Evolutionary conservation across 1,140 invertebrate genomes (phyloP).

Genomic region (Orius insidiosus): DNA sequence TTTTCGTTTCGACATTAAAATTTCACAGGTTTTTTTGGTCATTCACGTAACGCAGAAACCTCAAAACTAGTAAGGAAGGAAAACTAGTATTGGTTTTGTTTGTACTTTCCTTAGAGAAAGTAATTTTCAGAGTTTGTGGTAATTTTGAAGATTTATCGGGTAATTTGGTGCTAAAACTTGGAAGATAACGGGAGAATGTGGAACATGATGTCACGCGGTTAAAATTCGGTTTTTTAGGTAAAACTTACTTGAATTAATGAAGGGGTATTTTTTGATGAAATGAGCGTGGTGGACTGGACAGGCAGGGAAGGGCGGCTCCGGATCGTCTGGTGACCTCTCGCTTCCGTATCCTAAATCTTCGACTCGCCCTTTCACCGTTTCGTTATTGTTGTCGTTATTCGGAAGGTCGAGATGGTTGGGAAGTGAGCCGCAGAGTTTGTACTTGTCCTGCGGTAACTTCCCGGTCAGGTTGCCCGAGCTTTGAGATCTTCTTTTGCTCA

Average conservation of each 20-base stretch:
- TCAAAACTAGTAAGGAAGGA: too few species aligned
- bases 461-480: constrained; percentile 37
- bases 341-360: constrained; percentile 55
- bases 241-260: constrained; percentile 40
- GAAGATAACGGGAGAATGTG: too few species aligned
- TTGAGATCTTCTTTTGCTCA: constrained; percentile 48
- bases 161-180: too few species aligned
- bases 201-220: too few species aligned
- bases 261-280: constrained; percentile 37
- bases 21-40: too few species aligned
- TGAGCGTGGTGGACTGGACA: constrained; percentile 21
- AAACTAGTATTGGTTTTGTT: too few species aligned
- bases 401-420: constrained; percentile 54
- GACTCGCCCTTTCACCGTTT: constrained; percentile 30
- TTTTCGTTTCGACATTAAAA: too few species aligned
- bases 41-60: too few species aligned
- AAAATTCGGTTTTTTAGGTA: neutral
- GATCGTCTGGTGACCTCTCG: constrained; percentile 57
- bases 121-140: too few species aligned
- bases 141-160: too few species aligned
- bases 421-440: constrained; percentile 42
- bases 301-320: constrained; percentile 40
- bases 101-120: too few species aligned
- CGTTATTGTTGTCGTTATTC: constrained; percentile 37
- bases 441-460: constrained; percentile 22